phyloP scores from a whole-genome alignment of 2,888 invertebrate genomes.

The Chelonus formosanus region DNA sequence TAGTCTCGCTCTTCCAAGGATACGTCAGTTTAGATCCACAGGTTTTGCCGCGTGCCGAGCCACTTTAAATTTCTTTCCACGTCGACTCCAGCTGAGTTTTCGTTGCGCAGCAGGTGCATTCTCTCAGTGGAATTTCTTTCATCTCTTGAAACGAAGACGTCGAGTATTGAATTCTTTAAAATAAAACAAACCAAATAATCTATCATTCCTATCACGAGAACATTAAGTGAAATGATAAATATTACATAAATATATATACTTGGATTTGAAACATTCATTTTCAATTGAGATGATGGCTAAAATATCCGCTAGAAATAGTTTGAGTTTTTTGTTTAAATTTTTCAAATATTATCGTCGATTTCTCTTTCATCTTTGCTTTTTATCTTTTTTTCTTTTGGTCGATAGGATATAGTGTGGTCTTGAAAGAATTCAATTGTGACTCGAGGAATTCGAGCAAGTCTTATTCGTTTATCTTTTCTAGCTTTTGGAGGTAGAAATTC shows the following conservation, averaged over 20 bases:
- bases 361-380: no score
- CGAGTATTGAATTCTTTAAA: neutral
- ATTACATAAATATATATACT: no score
- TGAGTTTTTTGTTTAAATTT: no score
- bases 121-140: slow-evolving; percentile 5
- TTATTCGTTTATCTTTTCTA: slow-evolving; percentile 13
- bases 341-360: no score
- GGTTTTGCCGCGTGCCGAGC: slow-evolving; percentile 37
- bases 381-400: neutral
- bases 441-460: slow-evolving; percentile 22
- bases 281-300: no score
- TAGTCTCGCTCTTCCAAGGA: slow-evolving; percentile 34
- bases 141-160: neutral
- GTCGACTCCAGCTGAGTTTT: slow-evolving; percentile 34
- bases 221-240: no score
- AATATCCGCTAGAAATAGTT: no score
- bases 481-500: slow-evolving; percentile 23
- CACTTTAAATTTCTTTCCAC: slow-evolving; percentile 32
- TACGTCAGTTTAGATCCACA: slow-evolving; percentile 43
- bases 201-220: neutral
- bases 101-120: slow-evolving; percentile 26
- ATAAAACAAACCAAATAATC: neutral
- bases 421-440: slow-evolving; percentile 20
- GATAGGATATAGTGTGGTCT: neutral
- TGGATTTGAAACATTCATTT: no score